Evolutionary conservation across 2,888 invertebrate species (phyloP).

Genomic region (Flexamia atlantica): DNA sequence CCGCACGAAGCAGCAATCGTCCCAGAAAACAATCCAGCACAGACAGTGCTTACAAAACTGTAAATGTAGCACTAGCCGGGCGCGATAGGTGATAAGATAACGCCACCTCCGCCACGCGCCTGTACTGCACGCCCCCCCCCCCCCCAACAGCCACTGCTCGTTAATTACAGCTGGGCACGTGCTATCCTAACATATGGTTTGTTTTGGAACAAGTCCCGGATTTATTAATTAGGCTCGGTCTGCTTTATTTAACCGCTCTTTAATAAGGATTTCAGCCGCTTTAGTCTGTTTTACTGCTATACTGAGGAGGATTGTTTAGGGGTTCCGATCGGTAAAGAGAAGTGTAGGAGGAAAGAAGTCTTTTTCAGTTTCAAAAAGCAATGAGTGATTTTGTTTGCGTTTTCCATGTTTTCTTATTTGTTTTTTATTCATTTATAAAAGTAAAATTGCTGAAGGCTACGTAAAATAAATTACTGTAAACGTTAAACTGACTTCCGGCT

Average conservation of each 20-base stretch:
- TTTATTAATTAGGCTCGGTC: slow-evolving; percentile 21
- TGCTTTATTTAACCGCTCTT: slow-evolving; percentile 18
- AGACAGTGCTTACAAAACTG: not conserved
- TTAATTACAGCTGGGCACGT: slow-evolving; percentile 6
- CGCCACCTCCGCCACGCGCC: not conserved
- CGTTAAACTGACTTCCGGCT: too few species aligned
- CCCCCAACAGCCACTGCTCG: not conserved
- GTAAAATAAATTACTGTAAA: too few species aligned
- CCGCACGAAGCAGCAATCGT: not conserved
- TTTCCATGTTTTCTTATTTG: too few species aligned
- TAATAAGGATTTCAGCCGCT: not conserved
- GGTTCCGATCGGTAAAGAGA: too few species aligned
- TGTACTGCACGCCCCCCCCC: not conserved
- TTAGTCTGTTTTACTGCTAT: too few species aligned
- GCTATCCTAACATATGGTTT: slow-evolving; percentile 29
- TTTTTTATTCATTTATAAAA: too few species aligned
- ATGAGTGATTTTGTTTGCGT: too few species aligned
- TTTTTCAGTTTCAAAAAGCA: too few species aligned
- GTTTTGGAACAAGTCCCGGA: slow-evolving; percentile 14
- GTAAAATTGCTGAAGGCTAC: too few species aligned
- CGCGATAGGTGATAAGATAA: not conserved
- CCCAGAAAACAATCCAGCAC: not conserved
- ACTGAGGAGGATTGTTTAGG: not conserved
- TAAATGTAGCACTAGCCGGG: not conserved
- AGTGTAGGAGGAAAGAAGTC: too few species aligned